Evolutionary conservation across 2,888 invertebrate species (phyloP).

Genomic region (Agrilus cyanescens): DNA sequence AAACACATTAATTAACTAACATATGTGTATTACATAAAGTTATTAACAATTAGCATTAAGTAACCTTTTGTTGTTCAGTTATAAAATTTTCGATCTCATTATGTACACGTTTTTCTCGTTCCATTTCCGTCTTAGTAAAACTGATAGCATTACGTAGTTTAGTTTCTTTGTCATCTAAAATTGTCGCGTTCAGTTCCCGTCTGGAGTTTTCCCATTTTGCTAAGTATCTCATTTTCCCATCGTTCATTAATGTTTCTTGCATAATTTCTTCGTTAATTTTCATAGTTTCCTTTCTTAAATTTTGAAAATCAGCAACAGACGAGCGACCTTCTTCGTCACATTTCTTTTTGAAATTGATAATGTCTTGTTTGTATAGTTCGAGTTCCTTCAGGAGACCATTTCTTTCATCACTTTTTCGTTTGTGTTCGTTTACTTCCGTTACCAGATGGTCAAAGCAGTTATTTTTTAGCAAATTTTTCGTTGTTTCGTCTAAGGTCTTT

Average conservation of each 20-base stretch:
- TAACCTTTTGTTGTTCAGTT: constrained; percentile 23
- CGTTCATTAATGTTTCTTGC: constrained; percentile 5
- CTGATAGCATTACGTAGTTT: constrained; percentile 22
- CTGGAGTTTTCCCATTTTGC: constrained; percentile 31
- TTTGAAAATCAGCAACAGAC: too few species aligned
- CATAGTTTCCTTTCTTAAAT: too few species aligned
- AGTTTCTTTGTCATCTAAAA: constrained; percentile 23
- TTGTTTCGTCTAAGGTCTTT: constrained; percentile 11
- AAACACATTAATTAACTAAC: too few species aligned
- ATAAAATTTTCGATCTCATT: constrained; percentile 29
- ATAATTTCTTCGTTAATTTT: too few species aligned
- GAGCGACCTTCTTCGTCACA: too few species aligned
- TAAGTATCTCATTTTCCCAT: constrained; percentile 24
- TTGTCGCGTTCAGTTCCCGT: constrained; percentile 28
- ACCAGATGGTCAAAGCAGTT: constrained; percentile 12
- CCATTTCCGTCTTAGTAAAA: constrained; percentile 25
- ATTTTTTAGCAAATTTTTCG: constrained; percentile 4
- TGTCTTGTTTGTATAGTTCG: constrained; percentile 9
- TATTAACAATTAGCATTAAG: too few species aligned
- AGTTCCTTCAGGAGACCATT: constrained; percentile 8
- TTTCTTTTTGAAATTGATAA: too few species aligned
- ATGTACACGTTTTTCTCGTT: constrained; percentile 31
- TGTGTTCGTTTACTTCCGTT: constrained; percentile 13
- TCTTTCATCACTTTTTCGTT: constrained; percentile 10
- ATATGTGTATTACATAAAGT: too few species aligned